Conservation (phyloP, 2,113 vertebrate genomes). For the Dolichotis patagonum region DNA sequence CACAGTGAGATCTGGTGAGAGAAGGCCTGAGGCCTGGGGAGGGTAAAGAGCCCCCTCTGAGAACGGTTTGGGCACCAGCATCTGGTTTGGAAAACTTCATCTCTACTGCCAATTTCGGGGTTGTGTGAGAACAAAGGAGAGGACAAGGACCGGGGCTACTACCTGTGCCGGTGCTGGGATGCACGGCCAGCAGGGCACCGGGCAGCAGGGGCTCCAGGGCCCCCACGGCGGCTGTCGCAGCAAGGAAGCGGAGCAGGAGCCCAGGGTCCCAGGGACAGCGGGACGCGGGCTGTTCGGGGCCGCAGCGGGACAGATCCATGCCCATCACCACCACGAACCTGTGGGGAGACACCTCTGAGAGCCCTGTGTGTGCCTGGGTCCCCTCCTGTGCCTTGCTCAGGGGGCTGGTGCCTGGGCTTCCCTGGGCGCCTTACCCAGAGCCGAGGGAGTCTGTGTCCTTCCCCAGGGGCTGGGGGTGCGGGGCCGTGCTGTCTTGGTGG, state of each 20-base stretch:
- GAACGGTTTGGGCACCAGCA: background rate
- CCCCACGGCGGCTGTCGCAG: constrained; percentile 79
- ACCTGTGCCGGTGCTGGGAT: constrained; percentile 59
- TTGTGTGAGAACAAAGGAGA: background rate
- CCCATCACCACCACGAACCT: constrained; percentile 93
- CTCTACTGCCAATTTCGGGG: background rate
- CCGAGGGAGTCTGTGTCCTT: constrained; percentile 56
- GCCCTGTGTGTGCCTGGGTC: background rate
- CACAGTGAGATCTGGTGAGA: background rate
- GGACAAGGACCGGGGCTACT: background rate
- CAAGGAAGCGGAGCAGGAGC: constrained; percentile 89
- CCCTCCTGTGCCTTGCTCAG: background rate
- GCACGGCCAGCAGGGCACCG: constrained; percentile 86
- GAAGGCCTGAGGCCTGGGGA: background rate
- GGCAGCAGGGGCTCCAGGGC: constrained; percentile 78
- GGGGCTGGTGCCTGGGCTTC: background rate
- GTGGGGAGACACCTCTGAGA: constrained; percentile 26
- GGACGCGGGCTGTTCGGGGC: constrained; percentile 85
- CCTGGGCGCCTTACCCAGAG: constrained; percentile 69
- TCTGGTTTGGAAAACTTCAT: background rate
- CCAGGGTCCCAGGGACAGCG: constrained; percentile 82
- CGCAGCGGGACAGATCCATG: constrained; percentile 89
- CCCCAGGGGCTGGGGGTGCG: constrained; percentile 27
- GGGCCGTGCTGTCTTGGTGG: background rate
- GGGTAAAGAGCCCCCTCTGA: background rate